Percentiles rank a stretch among this genome's conserved stretches.
These are phyloP conservation scores for Lophius piscatorius DNA, from an alignment of 2,113 vertebrate species.

Conservation along the genomic window DNA sequence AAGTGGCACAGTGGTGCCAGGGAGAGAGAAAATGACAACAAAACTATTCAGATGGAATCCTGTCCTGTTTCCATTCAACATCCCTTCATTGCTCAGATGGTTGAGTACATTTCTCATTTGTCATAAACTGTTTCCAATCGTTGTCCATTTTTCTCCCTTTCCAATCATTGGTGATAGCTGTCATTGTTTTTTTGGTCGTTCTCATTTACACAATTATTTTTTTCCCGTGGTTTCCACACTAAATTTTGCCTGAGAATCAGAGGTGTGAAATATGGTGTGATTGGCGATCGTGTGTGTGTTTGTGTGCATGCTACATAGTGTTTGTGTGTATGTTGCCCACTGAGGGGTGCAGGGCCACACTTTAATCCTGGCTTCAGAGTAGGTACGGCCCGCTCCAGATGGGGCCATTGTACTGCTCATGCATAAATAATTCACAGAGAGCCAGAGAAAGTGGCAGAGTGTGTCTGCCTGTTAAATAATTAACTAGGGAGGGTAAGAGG, in stretches of 20 bases:
- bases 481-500: conserved; percentile 72
- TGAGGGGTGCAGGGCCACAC: conserved; percentile 57
- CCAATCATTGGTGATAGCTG: neutral
- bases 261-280: conserved; percentile 47
- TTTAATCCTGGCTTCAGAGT: conserved; percentile 70
- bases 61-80: neutral
- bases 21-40: too few relatives aligned
- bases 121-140: conserved; percentile 34
- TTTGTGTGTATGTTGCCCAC: conserved; percentile 34
- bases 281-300: neutral
- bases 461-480: conserved; percentile 82
- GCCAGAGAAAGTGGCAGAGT: conserved; percentile 74
- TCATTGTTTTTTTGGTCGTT: conserved; percentile 15
- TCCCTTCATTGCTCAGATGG: conserved; percentile 11
- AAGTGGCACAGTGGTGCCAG: too few relatives aligned
- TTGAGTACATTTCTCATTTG: conserved; percentile 36
- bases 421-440: conserved; percentile 82
- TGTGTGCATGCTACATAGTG: neutral
- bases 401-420: conserved; percentile 77
- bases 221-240: conserved; percentile 4
- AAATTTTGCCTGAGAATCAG: conserved; percentile 25
- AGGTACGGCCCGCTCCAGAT: conserved; percentile 73
- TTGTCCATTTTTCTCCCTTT: too few relatives aligned
- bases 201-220: conserved; percentile 38
- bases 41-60: neutral